Evolutionary conservation across 2,888 invertebrate species (phyloP), one percentile per base, ranked within the genome.

Genomic region (Euproctis similis): DNA sequence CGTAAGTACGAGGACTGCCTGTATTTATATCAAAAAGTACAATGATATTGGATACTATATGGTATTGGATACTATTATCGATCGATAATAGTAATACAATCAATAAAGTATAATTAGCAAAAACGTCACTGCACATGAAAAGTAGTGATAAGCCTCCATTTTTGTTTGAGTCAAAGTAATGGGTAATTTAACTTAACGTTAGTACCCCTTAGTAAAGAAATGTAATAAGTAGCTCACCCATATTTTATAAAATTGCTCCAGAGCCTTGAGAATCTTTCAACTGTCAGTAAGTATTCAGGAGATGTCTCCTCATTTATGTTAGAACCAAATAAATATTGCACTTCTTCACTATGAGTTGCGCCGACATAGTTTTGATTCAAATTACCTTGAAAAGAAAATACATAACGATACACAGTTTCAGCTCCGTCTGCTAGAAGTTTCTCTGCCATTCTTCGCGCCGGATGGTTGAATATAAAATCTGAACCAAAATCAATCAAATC

Each of bases 271-370:
- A 50, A 40, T 17, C 23, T 37, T 4, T 42, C 20, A 5, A 51
- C 46, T 31, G 45, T 45, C 7, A 16, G 7, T 16, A 5, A 7
- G 7, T 16, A 4, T 16, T 16, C 16, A 16, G 16, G 4, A 4
- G 16, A 4, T 16, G 4, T 16, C 4, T 7, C 7, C 4, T 7
- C 8, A 11, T 6, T n/a, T n/a, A n/a, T 5, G 9, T 5, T 5
- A 6, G 22, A n/a, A 28, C 36, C 34, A 24, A 52, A 52, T 22
- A 53, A 19, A 20, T 53, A 53, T 8, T 50, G 31, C 1, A 59
- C 12, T 0, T 59, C 59, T 20, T 59, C 58, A 2, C 50, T 51
- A 20, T 59, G 59, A n/a, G 50, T 21, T 0, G 55, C 53, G 3
- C 56, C 56, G 0, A 39, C 16, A 1, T 35, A 24, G 8, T 27